Evolutionary conservation across 1,140 invertebrate species (phyloP).

Genomic region (Drosophila rhopaloa): DNA sequence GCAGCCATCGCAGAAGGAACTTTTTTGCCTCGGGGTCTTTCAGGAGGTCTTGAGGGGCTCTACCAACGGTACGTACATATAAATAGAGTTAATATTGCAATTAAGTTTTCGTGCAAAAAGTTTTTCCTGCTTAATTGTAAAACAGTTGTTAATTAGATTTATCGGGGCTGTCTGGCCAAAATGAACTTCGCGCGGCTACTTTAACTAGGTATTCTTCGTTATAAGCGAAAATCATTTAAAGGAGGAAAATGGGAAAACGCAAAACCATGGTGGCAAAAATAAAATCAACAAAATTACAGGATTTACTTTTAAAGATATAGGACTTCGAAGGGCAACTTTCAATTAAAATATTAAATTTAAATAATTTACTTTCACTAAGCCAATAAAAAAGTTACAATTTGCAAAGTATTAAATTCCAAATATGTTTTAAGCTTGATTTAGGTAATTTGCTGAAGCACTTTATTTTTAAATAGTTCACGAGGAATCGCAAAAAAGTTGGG

Average conservation of each 20-base stretch:
- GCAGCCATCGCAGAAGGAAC: constrained; percentile 36
- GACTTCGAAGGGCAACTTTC: neutral
- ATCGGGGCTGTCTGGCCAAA: constrained; percentile 25
- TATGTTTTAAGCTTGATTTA: constrained; percentile 5
- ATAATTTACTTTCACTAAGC: too few species aligned
- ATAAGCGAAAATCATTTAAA: constrained; percentile 7
- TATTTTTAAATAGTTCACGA: neutral
- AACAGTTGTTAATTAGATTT: constrained; percentile 63
- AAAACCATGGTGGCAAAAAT: neutral
- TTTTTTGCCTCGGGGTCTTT: constrained; percentile 16
- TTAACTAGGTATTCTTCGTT: constrained; percentile 9
- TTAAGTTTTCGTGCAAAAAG: constrained; percentile 57
- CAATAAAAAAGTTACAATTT: neutral
- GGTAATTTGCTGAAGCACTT: neutral
- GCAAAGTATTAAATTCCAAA: neutral
- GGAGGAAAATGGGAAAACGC: neutral
- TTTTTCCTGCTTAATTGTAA: constrained; percentile 55
- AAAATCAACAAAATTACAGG: neutral
- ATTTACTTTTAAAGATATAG: too few species aligned
- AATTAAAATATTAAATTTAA: neutral
- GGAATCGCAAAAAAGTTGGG: constrained; percentile 8
- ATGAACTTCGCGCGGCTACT: constrained; percentile 1
- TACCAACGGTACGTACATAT: constrained; percentile 6
- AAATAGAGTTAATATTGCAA: constrained; percentile 66
- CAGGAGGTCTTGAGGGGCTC: constrained; percentile 12